These are phyloP conservation scores for Tenrec ecaudatus DNA, from an alignment of 2,113 vertebrate genomes.

Conservation along the genomic window DNA sequence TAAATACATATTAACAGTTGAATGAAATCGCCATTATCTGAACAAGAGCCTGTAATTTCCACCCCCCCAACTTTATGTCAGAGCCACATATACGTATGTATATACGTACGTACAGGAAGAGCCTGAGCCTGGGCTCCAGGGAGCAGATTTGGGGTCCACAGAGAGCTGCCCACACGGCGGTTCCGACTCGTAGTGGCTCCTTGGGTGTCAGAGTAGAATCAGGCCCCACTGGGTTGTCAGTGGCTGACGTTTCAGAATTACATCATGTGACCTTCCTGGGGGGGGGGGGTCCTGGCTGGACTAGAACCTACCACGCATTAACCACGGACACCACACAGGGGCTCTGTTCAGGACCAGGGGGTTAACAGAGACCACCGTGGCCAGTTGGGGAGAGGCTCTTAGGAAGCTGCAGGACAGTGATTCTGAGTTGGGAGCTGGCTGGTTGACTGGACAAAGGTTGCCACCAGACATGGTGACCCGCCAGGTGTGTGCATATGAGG, in stretches of 20 bases:
- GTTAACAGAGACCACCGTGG: background rate
- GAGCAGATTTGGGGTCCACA: background rate
- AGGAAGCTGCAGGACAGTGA: background rate
- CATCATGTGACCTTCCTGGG: background rate
- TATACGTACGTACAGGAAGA: too few relatives aligned
- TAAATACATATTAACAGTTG: too few relatives aligned
- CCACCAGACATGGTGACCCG: background rate
- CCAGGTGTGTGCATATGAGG: background rate
- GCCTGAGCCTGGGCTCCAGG: background rate
- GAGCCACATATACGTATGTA: too few relatives aligned
- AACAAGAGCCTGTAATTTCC: too few relatives aligned
- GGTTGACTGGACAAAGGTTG: background rate
- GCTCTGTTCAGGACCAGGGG: background rate
- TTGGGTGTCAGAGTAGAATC: background rate
- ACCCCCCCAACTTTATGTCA: too few relatives aligned
- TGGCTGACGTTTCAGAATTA: background rate
- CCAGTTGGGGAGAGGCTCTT: background rate
- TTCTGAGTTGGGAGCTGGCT: background rate
- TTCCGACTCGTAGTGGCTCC: background rate
- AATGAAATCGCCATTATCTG: too few relatives aligned
- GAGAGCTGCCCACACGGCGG: background rate
- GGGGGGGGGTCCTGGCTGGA: background rate
- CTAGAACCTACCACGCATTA: background rate
- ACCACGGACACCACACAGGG: background rate
- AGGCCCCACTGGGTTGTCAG: background rate